Base-by-base conservation (phyloP, 2,113 vertebrate genomes). In the Campylorhamphus procurvoides region DNA sequence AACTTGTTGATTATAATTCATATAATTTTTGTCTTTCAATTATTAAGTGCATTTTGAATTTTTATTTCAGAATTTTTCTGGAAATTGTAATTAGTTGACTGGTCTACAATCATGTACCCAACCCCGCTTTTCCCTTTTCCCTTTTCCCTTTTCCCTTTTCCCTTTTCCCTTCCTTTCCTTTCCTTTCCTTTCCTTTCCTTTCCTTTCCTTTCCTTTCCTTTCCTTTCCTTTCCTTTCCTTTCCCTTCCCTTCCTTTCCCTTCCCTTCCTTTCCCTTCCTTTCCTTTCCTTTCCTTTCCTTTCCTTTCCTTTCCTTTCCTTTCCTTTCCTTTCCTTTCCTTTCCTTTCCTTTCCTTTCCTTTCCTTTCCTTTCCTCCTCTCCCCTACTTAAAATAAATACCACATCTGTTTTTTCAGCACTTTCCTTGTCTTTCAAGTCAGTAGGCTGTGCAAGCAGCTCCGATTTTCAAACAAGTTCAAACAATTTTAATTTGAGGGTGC, bases 81-180 rank as follows among this genome's bases (percentile, higher is more conserved):
- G 24, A 77, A 71, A 68, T 20, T 35, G 6, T 31, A 78, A 14
- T 56, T 58, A 68, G 10, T 3, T 72, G 29, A 69, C 20, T 56
- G 31, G n/a, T 49, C 44, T 64, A 31, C 31, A 81, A 17, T 6
- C 0, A 0, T 10, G 5, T 28, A 58, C 7, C 23, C 17, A 69
- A 7, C 9, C 15, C 18, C 56, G n/a, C 12, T 67, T 42, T 33
- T 75, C 13, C 31, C 40, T 40, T 11, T 40, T 40, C 40, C 40
- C 11, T 40, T 40, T n/a, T n/a, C n/a, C n/a, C 40, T 40, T 11
- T 40, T 40, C 40, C 40, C 11, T 40, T 40, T n/a, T n/a, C n/a
- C n/a, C 40, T 40, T 11, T 40, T 40, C 40, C 40, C 11, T 40
- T 40, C 13, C 40, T 12, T 90, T 82, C 18, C 13, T 20, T 37